Evolutionary conservation across 2,113 vertebrate species (phyloP).

Genomic region (Brachionichthys hirsutus): DNA sequence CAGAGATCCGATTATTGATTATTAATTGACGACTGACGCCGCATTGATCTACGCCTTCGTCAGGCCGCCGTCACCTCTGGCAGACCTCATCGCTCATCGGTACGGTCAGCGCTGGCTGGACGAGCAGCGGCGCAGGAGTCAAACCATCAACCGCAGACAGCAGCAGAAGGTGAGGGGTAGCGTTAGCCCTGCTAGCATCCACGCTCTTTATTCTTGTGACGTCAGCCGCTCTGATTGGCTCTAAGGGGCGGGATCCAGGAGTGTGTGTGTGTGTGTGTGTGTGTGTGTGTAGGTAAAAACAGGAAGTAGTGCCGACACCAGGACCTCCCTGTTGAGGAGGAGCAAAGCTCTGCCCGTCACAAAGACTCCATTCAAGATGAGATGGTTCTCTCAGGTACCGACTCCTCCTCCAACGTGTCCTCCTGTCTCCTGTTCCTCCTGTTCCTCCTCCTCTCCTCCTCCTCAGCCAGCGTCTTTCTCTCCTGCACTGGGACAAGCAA

Average conservation of each 20-base stretch:
- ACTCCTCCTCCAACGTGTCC: too few species aligned
- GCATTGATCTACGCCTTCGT: neutral
- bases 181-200: too few species aligned
- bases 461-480: too few species aligned
- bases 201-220: neutral
- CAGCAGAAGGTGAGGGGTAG: constrained; percentile 2
- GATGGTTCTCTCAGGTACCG: constrained; percentile 13
- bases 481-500: neutral
- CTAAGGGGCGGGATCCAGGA: too few species aligned
- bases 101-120: constrained; percentile 84
- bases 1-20: neutral
- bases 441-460: too few species aligned
- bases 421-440: too few species aligned
- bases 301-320: constrained; percentile 68
- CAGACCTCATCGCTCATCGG: constrained; percentile 82
- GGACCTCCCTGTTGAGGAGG: constrained; percentile 79
- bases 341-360: constrained; percentile 22
- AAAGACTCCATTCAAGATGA: neutral
- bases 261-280: neutral
- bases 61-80: constrained; percentile 83
- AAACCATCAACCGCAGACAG: constrained; percentile 14
- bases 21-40: neutral
- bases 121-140: constrained; percentile 73
- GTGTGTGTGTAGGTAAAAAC: constrained; percentile 51
- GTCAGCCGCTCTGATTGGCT: neutral